Evolutionary conservation across 2,113 vertebrate species (phyloP), one percentile per base, ranked within the genome.

Genomic region (Hemiprocne comata): DNA sequence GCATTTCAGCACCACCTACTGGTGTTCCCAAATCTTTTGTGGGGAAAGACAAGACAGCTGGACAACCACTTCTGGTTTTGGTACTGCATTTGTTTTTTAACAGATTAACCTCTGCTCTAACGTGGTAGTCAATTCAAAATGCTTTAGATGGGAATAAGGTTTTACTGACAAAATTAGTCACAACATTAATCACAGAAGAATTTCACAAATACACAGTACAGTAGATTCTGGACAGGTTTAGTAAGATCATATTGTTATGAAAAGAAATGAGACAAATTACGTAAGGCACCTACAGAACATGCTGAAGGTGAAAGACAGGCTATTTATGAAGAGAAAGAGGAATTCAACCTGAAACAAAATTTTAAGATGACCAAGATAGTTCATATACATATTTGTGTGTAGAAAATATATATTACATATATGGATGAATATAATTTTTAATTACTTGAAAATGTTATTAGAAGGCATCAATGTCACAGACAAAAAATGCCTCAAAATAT

Each of bases 1-100:
- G 85, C 36, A 2, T 29, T 38, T 19, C 78, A 79, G 94, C 92
- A 58, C 96, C 95, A 70, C 33, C 94, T 96, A 3, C 87, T 40
- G 92, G 95, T 55, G 34, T 1, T 48, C 25, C 26, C 20, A 11
- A 25, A 31, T 19, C 58, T 72, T 83, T 6, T 18, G 16, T 2
- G 15, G 15, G 38, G 21, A 34, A 21, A 46, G 21, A 31, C 10
- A 28, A 40, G 13, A 28, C 11, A 31, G 21, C 2, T 8, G 18
- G 44, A 33, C 18, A 28, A 2, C 0, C 23, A 4, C 31, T 38
- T 51, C 40, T 20, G 25, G 15, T 3, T 53, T 38, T 69, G 72
- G 15, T 28, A 20, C 36, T 36, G 31, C 82, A n/a, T n/a, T n/a
- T n/a, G 25, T 13, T 51, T 46, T 46, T 74, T 3, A 44, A 66